Evolutionary conservation across 1,140 invertebrate species (phyloP).

Genomic region (Carposina sasakii): DNA sequence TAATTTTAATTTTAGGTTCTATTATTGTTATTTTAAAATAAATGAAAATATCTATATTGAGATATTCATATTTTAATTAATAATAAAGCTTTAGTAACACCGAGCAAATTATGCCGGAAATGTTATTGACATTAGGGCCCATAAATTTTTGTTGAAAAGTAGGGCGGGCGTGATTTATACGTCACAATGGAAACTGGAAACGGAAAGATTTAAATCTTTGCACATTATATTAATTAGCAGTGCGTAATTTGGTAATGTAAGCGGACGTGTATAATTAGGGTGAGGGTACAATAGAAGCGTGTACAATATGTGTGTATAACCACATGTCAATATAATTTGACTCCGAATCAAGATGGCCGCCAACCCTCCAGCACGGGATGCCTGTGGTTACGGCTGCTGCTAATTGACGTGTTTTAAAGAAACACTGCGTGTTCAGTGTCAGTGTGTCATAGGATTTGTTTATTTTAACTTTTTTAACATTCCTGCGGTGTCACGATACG

Average conservation of each 20-base stretch:
- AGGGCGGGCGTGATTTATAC: constrained; percentile 29
- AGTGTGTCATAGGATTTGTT: constrained; percentile 22
- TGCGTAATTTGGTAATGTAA: constrained; percentile 51
- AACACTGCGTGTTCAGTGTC: constrained; percentile 35
- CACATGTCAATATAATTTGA: constrained; percentile 69
- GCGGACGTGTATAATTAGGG: constrained; percentile 62
- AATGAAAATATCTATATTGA: too few relatives aligned
- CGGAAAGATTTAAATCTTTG: constrained; percentile 27
- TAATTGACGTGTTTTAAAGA: constrained; percentile 56
- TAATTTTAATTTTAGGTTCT: too few relatives aligned
- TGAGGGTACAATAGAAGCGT: constrained; percentile 57
- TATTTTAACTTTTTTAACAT: constrained; percentile 14
- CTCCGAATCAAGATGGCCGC: constrained; percentile 60
- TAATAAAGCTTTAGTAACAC: too few relatives aligned
- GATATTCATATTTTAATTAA: too few relatives aligned
- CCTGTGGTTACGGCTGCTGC: constrained; percentile 36
- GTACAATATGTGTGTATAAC: constrained; percentile 60
- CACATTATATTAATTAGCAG: constrained; percentile 49
- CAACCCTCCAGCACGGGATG: constrained; percentile 24
- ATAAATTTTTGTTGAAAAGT: constrained; percentile 19
- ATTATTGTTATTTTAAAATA: too few relatives aligned
- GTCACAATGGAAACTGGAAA: constrained; percentile 21
- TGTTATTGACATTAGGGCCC: too few relatives aligned
- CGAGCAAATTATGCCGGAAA: too few relatives aligned
- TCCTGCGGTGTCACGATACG: background rate